phyloP scores from a whole-genome alignment of 37 sponge, comb jelly and placozoan genomes.

The Geodia barretti region DNA sequence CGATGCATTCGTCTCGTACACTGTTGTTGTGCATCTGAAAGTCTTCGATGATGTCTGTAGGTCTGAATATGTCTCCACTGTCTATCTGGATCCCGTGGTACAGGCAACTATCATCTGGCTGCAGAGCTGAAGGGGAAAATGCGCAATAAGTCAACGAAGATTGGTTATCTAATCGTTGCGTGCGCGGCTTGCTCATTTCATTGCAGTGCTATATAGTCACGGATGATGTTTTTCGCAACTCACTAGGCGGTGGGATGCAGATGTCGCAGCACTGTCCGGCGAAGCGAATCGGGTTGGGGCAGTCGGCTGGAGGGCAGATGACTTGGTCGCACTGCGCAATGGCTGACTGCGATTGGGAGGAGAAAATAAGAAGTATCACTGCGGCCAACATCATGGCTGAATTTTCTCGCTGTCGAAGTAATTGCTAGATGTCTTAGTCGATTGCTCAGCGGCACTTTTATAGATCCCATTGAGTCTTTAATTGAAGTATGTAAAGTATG shows the following conservation, averaged over 20 bases:
- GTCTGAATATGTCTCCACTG: slow-evolving; percentile 32
- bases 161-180: too few relatives aligned
- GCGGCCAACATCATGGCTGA: too few relatives aligned
- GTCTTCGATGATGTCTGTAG: slow-evolving; percentile 2
- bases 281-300: slow-evolving; percentile 9
- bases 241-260: slow-evolving; percentile 4
- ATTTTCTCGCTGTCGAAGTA: too few relatives aligned
- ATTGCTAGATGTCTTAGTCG: too few relatives aligned
- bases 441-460: too few relatives aligned
- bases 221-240: too few relatives aligned
- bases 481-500: too few relatives aligned
- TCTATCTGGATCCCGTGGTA: slow-evolving; percentile 12
- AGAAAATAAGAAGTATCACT: neutral
- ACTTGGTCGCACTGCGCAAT: slow-evolving; percentile 39
- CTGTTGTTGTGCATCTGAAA: neutral
- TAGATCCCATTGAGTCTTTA: too few relatives aligned
- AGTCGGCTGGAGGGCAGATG: slow-evolving; percentile 20
- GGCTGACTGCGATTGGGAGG: slow-evolving; percentile 19
- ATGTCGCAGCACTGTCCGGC: slow-evolving; percentile 41
- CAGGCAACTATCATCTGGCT: neutral
- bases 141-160: too few relatives aligned
- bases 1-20: neutral
- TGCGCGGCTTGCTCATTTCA: too few relatives aligned
- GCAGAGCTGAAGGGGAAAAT: neutral
- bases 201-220: too few relatives aligned